These are phyloP conservation scores for Eustalomyia histrio DNA, from an alignment of 2,888 invertebrate genomes.

Conservation along the genomic window DNA sequence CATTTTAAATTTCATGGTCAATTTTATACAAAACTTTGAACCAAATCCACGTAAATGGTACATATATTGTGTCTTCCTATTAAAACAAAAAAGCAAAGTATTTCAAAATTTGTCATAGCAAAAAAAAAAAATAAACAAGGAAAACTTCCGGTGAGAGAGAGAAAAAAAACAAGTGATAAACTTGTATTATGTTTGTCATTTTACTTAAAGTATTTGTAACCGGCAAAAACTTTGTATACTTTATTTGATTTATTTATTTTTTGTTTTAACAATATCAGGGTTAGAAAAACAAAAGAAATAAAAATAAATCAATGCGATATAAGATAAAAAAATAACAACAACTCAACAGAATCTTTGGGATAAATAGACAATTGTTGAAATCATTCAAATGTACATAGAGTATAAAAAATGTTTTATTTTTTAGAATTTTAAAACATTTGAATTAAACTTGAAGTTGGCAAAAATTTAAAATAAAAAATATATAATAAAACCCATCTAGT, in stretches of 20 bases:
- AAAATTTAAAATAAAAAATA: neutral
- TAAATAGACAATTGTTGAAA: conserved; percentile 17
- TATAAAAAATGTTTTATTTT: too few species aligned
- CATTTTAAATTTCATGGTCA: conserved; percentile 27
- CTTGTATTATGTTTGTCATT: conserved; percentile 42
- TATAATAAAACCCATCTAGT: neutral
- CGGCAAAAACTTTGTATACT: conserved; percentile 1
- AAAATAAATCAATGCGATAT: conserved; percentile 34
- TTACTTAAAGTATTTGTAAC: conserved; percentile 33
- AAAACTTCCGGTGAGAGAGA: conserved; percentile 45
- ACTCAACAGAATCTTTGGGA: neutral
- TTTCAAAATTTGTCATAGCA: neutral
- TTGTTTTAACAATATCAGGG: conserved; percentile 37
- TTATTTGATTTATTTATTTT: neutral
- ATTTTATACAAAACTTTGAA: conserved; percentile 23
- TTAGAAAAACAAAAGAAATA: conserved; percentile 29
- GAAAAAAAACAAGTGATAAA: conserved; percentile 19
- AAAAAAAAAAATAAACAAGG: conserved; percentile 7
- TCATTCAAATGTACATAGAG: neutral
- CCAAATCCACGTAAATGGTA: neutral
- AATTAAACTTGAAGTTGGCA: neutral
- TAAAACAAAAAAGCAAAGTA: conserved; percentile 14
- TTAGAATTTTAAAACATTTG: neutral
- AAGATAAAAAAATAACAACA: conserved; percentile 4
- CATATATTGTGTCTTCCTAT: neutral